phyloP scores from a whole-genome alignment of 2,113 vertebrate species.

The Eulemur macaco region DNA sequence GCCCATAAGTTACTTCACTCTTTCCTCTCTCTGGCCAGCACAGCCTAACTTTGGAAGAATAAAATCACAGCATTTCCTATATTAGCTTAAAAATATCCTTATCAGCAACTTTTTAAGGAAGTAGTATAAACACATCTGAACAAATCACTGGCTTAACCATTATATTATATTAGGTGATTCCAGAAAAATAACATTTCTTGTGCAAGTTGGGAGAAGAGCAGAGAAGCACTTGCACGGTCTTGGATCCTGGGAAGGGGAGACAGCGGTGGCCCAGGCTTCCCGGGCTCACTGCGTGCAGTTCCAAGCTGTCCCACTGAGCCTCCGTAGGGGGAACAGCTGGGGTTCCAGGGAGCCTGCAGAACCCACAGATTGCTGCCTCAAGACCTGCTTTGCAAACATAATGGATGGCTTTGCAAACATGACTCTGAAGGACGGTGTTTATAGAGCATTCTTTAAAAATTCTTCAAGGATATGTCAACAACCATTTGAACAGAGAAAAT shows the following conservation, averaged over 20 bases:
- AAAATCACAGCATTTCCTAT: neutral
- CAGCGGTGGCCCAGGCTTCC: accelerated
- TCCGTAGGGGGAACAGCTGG: too few relatives aligned
- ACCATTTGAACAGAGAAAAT: neutral
- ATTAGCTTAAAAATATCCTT: neutral
- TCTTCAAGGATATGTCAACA: constrained; percentile 32
- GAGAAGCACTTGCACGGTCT: neutral
- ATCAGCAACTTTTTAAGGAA: neutral
- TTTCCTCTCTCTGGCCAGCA: neutral
- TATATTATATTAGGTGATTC: neutral
- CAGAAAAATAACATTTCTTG: neutral
- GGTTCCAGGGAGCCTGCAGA: neutral
- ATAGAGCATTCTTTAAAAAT: neutral
- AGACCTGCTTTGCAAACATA: neutral
- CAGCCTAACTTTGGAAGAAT: neutral
- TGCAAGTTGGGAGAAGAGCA: neutral
- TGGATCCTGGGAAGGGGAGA: neutral
- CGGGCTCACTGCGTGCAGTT: too few relatives aligned
- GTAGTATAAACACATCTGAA: neutral
- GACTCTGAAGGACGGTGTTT: neutral
- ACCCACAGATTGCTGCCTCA: neutral
- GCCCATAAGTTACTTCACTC: neutral
- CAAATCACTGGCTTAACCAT: neutral
- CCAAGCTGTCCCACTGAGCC: accelerated
- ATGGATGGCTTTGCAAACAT: neutral